phyloP scores from a whole-genome alignment of 2,888 invertebrate species.

The Dolichomitus sp. region DNA sequence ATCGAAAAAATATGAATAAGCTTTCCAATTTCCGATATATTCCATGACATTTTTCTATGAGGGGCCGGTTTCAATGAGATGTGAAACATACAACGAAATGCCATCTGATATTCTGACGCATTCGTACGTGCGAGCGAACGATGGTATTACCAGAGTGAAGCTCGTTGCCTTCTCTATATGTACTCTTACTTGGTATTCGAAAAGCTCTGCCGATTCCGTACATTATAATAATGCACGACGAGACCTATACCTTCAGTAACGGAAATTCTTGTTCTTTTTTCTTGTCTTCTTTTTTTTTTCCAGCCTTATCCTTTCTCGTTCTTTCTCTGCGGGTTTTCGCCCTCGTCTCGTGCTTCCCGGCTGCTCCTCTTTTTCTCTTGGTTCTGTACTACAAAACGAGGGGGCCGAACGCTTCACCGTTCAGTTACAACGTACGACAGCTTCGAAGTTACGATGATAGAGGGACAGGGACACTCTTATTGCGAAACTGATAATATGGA shows the following conservation, averaged over 20 bases:
- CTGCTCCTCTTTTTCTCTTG: not conserved
- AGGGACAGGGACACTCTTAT: conserved; percentile 1
- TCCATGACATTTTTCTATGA: conserved; percentile 85
- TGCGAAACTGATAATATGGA: conserved; percentile 19
- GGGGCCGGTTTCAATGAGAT: conserved; percentile 83
- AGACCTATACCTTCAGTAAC: conserved; percentile 50
- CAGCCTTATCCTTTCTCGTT: conserved; percentile 44
- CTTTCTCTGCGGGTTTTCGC: conserved; percentile 49
- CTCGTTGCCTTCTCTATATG: conserved; percentile 47
- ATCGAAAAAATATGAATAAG: conserved; percentile 85
- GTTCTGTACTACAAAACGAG: not conserved
- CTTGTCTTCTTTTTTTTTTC: conserved; percentile 4
- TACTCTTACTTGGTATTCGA: conserved; percentile 17
- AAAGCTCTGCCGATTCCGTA: conserved; percentile 40
- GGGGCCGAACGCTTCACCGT: not conserved
- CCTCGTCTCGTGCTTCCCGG: conserved; percentile 34
- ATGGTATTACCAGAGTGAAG: conserved; percentile 37
- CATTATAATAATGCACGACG: conserved; percentile 61
- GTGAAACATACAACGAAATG: conserved; percentile 83
- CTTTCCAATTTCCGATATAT: conserved; percentile 86
- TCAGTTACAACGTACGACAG: conserved; percentile 17
- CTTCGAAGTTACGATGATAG: conserved; percentile 2
- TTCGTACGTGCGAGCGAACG: conserved; percentile 72
- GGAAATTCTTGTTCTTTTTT: conserved; percentile 54
- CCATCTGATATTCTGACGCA: conserved; percentile 83